Conservation (phyloP, 1,140 invertebrate species). For the Amphibalanus amphitrite region DNA sequence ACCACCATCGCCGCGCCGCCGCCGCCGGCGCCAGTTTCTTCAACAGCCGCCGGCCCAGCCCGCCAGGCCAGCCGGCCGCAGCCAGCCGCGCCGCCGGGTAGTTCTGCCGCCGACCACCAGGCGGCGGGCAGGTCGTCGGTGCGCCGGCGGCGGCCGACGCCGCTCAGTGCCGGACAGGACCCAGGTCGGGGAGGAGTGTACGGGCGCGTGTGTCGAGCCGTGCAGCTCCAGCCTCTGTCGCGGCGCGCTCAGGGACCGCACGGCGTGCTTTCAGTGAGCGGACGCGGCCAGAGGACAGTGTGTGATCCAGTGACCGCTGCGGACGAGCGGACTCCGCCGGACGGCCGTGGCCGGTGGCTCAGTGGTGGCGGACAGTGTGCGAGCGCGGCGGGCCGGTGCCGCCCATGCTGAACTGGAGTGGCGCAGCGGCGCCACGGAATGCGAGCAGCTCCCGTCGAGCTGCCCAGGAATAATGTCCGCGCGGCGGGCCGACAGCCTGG, state of each 20-base stretch:
- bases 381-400: no score
- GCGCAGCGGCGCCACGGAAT: neutral
- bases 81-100: neutral
- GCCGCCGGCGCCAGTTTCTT: no score
- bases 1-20: no score
- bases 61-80: neutral
- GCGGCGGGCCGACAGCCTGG: neutral
- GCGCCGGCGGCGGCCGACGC: neutral
- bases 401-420: no score
- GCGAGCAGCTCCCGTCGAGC: no score
- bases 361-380: neutral
- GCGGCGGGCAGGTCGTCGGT: neutral
- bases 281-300: no score
- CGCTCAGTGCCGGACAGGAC: neutral
- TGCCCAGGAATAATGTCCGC: neutral
- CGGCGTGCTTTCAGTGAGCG: no score
- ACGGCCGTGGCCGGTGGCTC: neutral
- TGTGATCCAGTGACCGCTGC: no score
- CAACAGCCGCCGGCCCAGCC: no score
- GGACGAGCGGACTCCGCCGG: neutral
- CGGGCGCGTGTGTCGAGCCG: neutral
- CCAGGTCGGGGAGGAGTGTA: neutral
- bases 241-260: neutral
- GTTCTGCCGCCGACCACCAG: neutral
- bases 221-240: neutral